phyloP scores from a whole-genome alignment of 1,140 invertebrate species.

The Meloidogyne floridensis region DNA sequence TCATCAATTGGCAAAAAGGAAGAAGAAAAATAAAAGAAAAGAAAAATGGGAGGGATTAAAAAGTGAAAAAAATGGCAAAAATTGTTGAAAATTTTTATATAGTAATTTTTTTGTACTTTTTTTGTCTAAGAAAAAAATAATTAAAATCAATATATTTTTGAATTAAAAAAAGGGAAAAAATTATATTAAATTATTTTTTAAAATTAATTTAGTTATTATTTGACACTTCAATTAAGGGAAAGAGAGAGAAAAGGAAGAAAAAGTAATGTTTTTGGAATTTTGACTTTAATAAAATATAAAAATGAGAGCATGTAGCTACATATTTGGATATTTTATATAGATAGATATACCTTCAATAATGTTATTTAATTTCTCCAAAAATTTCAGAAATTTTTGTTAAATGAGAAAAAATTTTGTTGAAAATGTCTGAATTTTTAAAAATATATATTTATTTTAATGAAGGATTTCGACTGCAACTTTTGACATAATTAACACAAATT shows the following conservation, averaged over 20 bases:
- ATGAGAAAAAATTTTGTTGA: too few relatives aligned
- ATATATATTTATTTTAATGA: too few relatives aligned
- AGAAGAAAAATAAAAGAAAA: not conserved
- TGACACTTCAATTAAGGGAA: not conserved
- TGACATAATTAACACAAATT: too few relatives aligned
- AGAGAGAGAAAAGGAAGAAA: not conserved
- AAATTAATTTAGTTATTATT: conserved; percentile 6
- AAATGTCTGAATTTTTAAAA: too few relatives aligned
- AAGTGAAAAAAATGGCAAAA: not conserved
- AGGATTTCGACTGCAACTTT: too few relatives aligned
- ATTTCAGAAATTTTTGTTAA: too few relatives aligned
- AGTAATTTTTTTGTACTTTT: not conserved
- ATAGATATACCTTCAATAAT: too few relatives aligned
- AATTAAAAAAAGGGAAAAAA: not conserved
- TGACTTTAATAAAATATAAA: too few relatives aligned
- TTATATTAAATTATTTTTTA: conserved; percentile 11
- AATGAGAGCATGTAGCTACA: too few relatives aligned
- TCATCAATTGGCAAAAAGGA: not conserved
- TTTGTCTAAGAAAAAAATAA: not conserved
- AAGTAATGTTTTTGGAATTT: too few relatives aligned
- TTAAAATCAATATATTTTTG: conserved; percentile 6
- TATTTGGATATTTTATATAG: too few relatives aligned
- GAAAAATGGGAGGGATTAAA: not conserved
- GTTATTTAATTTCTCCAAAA: too few relatives aligned
- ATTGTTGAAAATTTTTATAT: not conserved